Evolutionary conservation across 2,113 vertebrate genomes (phyloP).

Genomic region (zebrafish (Danio rerio)): GRCz12tu NC_133183.1:9893501-9894000

Average conservation of each 20-base stretch:
- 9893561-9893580: conserved; percentile 21
- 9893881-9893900: too few relatives aligned
- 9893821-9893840: too few relatives aligned
- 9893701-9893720: conserved; percentile 46
- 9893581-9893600: conserved; percentile 43
- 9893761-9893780: neutral
- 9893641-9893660: conserved; percentile 63
- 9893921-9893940: too few relatives aligned
- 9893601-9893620: conserved; percentile 64
- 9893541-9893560: conserved; percentile 57
- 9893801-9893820: too few relatives aligned
- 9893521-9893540: conserved; percentile 73
- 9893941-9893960: too few relatives aligned
- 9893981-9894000: too few relatives aligned
- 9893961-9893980: too few relatives aligned
- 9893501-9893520: conserved; percentile 56
- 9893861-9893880: too few relatives aligned
- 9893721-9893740: neutral
- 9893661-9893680: conserved; percentile 52
- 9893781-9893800: too few relatives aligned
- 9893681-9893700: conserved; percentile 48
- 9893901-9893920: too few relatives aligned
- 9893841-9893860: too few relatives aligned
- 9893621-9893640: conserved; percentile 62
- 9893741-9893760: neutral